phyloP scores from a whole-genome alignment of 2,888 invertebrate species.

The Sepioteuthis lessoniana region DNA sequence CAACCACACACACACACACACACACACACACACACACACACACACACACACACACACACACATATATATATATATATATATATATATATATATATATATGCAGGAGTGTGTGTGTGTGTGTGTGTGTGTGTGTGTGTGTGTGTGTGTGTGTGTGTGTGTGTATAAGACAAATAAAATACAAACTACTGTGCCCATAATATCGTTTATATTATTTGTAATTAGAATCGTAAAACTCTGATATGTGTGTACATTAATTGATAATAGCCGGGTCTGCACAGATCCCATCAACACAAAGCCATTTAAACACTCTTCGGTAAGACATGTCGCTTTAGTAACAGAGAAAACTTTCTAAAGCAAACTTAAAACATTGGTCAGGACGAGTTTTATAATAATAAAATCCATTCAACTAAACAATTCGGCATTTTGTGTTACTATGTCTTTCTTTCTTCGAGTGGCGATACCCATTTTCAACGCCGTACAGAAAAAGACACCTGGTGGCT shows the following conservation, averaged over 20 bases:
- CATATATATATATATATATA: too few relatives aligned
- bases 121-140: too few relatives aligned
- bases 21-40: too few relatives aligned
- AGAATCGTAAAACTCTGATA: background rate
- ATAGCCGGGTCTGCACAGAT: background rate
- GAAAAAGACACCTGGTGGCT: background rate
- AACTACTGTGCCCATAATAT: background rate
- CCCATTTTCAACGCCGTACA: background rate
- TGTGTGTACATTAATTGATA: constrained; percentile 11
- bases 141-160: too few relatives aligned
- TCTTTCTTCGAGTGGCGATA: background rate
- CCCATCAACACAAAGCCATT: background rate
- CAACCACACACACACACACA: too few relatives aligned
- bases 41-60: too few relatives aligned
- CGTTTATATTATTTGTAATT: constrained; percentile 1
- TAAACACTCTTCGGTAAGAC: too few relatives aligned
- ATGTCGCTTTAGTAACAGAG: background rate
- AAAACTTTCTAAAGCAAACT: background rate
- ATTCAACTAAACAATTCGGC: background rate
- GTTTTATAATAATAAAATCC: background rate
- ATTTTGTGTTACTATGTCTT: background rate
- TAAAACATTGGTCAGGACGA: background rate
- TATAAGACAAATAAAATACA: background rate
- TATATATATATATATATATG: too few relatives aligned
- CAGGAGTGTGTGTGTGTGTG: too few relatives aligned